Evolutionary conservation across 2,113 vertebrate species (phyloP), one percentile per base, ranked within the genome.

Genomic region (Muntiacus reevesi): DNA sequence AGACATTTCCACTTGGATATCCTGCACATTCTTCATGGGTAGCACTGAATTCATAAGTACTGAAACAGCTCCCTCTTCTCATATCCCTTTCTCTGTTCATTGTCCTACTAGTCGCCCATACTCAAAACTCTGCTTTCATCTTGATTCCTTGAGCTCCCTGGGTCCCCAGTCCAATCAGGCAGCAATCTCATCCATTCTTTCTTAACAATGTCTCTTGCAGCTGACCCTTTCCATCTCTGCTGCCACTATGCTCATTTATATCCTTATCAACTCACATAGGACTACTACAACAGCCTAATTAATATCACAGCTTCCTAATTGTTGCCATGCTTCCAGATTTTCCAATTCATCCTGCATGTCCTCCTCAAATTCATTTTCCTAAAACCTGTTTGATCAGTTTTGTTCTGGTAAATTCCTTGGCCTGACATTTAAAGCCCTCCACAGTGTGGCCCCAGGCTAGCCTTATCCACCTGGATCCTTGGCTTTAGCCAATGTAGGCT

Each of bases 81-180:
- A 27, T 67, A 23, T n/a, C 71, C 87, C 87, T 60, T 67, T n/a
- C 82, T 57, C 60, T 74, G 50, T 27, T 88, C 85, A 17, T 28
- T 79, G n/a, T 54, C 21, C 81, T 78, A 3, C 78, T 54, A 19
- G 92, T 82, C 81, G 76, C 76, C 91, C 79, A 8, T 0, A 1
- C 55, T 94, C 79, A 27, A 28, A 89, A 33, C 76, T 78, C 92
- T 76, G 52, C 43, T 82, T 85, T 94, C 92, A 43, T 84, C 93
- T 55, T 82, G 94, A 97, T 87, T 94, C 89, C 91, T 95, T n/a
- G 74, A 87, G 96, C 95, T 97, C 93, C 98, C 95, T 64, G 93
- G 67, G 93, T 94, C 97, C 98, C 97, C 89, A 55, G 0, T 98
- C 94, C 95, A 97, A 89, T 98, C 97, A 97, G 86, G 76, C 96